These are phyloP conservation scores for Chiridota heheva DNA, from an alignment of 35 echinoderm and acorn worm species.

Conservation along the genomic window DNA sequence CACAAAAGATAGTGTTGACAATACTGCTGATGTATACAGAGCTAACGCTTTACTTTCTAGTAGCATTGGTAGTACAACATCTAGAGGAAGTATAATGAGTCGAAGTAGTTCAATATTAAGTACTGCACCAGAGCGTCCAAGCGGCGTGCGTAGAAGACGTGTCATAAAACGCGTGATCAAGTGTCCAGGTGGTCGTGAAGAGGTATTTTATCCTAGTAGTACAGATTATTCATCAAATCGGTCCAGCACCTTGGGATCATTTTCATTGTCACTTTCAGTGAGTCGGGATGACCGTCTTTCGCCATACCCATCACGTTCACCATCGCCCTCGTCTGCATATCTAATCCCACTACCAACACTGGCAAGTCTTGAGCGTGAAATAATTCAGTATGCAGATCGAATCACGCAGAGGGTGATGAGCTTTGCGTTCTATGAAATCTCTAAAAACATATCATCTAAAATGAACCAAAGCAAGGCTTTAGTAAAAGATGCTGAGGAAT, in stretches of 20 bases:
- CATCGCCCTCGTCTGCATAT: slow-evolving; percentile 27
- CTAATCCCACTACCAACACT: slow-evolving; percentile 12
- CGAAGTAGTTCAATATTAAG: slow-evolving; percentile 74
- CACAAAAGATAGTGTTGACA: neutral
- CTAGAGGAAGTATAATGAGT: neutral
- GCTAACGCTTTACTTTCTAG: slow-evolving; percentile 14
- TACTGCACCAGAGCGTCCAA: slow-evolving; percentile 45
- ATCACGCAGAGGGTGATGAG: slow-evolving; percentile 58
- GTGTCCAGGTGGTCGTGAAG: slow-evolving; percentile 80
- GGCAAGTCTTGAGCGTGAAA: neutral
- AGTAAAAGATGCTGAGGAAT: neutral
- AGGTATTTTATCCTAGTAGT: slow-evolving; percentile 66
- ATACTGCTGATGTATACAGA: neutral
- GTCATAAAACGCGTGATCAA: slow-evolving; percentile 78
- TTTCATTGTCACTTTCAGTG: slow-evolving; percentile 32
- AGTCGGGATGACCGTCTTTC: slow-evolving; percentile 46
- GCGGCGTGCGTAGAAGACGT: slow-evolving; percentile 53
- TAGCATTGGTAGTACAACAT: slow-evolving; percentile 1
- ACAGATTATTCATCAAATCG: slow-evolving; percentile 27
- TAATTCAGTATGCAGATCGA: slow-evolving; percentile 55
- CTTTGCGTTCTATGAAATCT: slow-evolving; percentile 65
- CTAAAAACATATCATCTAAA: slow-evolving; percentile 49
- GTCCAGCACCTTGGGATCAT: slow-evolving; percentile 37
- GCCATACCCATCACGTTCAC: slow-evolving; percentile 40
- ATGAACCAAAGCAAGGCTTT: neutral